phyloP scores from a whole-genome alignment of 92 coral and sea anemone genomes.

The Phymanthus crucifer region DNA sequence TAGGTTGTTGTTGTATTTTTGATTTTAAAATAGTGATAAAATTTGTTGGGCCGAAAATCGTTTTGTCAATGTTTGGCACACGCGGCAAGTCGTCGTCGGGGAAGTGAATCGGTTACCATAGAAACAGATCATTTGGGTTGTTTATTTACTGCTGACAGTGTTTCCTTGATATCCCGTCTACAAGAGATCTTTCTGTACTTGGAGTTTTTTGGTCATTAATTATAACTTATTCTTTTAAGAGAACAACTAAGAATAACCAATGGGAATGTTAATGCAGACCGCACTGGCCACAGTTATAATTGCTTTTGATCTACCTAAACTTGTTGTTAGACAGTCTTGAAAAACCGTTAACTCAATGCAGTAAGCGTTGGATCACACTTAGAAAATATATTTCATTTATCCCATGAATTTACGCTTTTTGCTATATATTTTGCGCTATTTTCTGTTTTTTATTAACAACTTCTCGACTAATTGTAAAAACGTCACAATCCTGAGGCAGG shows the following conservation, averaged over 20 bases:
- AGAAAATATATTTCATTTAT: not conserved
- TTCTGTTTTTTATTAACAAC: not conserved
- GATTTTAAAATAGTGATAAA: too few species aligned
- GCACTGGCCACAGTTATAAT: too few species aligned
- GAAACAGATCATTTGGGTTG: not conserved
- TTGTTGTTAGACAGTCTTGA: too few species aligned
- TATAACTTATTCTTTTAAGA: too few species aligned
- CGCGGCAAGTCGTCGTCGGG: not conserved
- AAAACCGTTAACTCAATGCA: too few species aligned
- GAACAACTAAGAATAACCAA: too few species aligned
- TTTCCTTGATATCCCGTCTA: not conserved
- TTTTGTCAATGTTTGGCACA: not conserved
- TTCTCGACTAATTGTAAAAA: not conserved
- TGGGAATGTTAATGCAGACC: too few species aligned
- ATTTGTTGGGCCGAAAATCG: not conserved
- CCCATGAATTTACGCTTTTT: not conserved
- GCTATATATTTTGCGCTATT: not conserved
- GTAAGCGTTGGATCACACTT: too few species aligned
- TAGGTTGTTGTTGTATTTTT: too few species aligned
- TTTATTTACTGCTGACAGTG: not conserved
- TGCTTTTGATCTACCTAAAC: too few species aligned
- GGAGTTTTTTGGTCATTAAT: too few species aligned
- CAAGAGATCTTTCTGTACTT: not conserved
- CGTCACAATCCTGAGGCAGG: slow-evolving; percentile 2
- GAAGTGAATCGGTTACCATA: slow-evolving; percentile 1